Conservation (phyloP, 2,888 invertebrate species). For the Elysia crispata region DNA sequence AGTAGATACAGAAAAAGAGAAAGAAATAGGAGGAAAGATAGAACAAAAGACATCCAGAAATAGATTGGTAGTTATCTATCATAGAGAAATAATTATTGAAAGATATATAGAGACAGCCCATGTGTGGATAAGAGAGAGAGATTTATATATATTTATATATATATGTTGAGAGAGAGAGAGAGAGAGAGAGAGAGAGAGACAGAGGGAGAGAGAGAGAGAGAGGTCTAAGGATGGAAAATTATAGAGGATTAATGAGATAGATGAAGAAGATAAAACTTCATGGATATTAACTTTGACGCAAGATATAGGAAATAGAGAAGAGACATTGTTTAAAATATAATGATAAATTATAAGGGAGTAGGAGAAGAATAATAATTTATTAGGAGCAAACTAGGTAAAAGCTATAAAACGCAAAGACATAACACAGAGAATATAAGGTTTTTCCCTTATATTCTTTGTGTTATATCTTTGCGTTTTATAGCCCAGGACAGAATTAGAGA, state of each 20-base stretch:
- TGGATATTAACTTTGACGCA: neutral
- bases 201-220: neutral
- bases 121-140: neutral
- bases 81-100: no score
- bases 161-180: neutral
- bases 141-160: neutral
- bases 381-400: neutral
- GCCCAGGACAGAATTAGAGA: no score
- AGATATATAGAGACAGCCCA: no score
- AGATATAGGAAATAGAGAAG: constrained; percentile 2
- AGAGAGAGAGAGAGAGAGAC: constrained; percentile 6
- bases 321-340: neutral
- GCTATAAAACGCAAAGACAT: neutral
- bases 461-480: no score
- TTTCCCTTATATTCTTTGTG: no score
- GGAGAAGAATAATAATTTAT: neutral
- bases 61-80: no score
- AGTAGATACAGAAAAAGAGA: no score
- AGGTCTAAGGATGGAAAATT: neutral
- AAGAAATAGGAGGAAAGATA: no score
- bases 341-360: neutral
- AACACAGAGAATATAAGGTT: neutral
- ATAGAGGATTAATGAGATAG: neutral
- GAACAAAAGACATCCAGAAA: no score
- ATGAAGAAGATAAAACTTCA: neutral